Percentiles rank a stretch among this genome's conserved stretches.
These are phyloP conservation scores for Drosophila ogumai DNA, from an alignment of 1,140 invertebrate genomes.

Conservation along the genomic window DNA sequence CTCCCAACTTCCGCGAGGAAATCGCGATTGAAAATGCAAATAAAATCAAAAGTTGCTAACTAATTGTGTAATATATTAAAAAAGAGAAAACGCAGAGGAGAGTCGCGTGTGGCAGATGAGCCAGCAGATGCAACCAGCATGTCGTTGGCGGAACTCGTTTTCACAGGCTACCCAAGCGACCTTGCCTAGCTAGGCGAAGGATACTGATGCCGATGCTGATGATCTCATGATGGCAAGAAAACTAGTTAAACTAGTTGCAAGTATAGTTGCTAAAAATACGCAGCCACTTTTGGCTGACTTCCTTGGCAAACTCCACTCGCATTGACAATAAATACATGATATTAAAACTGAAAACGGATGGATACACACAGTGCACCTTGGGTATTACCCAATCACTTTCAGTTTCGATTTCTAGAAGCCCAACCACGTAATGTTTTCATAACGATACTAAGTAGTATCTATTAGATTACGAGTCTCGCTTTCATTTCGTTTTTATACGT, in stretches of 20 bases:
- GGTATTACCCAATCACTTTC: constrained; percentile 55
- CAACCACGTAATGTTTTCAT: constrained; percentile 19
- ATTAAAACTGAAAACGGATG: constrained; percentile 13
- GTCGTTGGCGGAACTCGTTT: constrained; percentile 35
- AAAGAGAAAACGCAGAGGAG: constrained; percentile 64
- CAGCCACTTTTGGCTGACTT: constrained; percentile 25
- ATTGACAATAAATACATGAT: constrained; percentile 49
- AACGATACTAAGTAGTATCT: constrained; percentile 41
- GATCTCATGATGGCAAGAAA: constrained; percentile 23
- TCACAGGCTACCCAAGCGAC: constrained; percentile 50
- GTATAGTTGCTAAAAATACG: constrained; percentile 65
- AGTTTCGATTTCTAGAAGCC: constrained; percentile 63
- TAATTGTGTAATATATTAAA: constrained; percentile 73
- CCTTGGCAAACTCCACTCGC: constrained; percentile 36
- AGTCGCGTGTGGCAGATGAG: constrained; percentile 68
- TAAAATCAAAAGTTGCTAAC: constrained; percentile 60
- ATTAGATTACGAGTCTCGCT: constrained; percentile 60
- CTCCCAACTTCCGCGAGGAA: constrained; percentile 62
- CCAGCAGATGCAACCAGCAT: constrained; percentile 11
- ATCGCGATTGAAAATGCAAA: constrained; percentile 71
- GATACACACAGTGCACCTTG: constrained; percentile 36
- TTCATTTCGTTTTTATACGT: constrained; percentile 52
- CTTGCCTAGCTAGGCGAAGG: constrained; percentile 63
- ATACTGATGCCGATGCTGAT: constrained; percentile 51
- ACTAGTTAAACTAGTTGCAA: constrained; percentile 70